Conservation (phyloP, 2,113 vertebrate genomes). For the Anguilla rostrata region DNA sequence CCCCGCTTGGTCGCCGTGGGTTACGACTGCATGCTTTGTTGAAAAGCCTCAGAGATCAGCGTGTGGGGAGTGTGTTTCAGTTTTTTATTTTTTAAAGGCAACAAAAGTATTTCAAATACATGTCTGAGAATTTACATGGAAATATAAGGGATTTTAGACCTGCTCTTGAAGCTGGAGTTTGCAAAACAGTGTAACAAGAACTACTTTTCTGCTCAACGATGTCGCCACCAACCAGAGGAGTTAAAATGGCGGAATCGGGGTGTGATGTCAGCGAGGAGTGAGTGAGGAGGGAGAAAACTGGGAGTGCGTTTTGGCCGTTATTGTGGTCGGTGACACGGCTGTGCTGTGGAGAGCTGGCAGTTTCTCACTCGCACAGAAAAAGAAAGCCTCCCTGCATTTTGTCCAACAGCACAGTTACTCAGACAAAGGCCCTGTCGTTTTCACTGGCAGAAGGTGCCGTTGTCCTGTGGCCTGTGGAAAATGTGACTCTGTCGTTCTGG, state of each 20-base stretch:
- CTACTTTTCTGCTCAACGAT: not conserved
- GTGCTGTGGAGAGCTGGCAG: slow-evolving; percentile 25
- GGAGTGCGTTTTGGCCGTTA: not conserved
- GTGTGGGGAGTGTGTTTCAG: too few species aligned
- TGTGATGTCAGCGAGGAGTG: not conserved
- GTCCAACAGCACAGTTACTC: slow-evolving; percentile 42
- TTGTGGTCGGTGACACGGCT: not conserved
- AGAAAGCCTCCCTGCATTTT: slow-evolving; percentile 26
- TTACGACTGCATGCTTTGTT: too few species aligned
- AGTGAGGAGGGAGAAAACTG: not conserved
- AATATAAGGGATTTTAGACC: too few species aligned
- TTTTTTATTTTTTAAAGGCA: too few species aligned
- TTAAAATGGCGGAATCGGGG: not conserved
- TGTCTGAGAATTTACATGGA: too few species aligned
- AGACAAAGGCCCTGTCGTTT: slow-evolving; percentile 47
- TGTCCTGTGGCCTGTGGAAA: slow-evolving; percentile 48
- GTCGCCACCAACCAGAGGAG: not conserved
- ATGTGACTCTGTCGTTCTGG: slow-evolving; percentile 44
- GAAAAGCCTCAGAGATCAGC: too few species aligned
- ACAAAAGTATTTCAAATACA: too few species aligned
- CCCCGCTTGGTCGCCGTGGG: too few species aligned
- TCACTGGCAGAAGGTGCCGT: slow-evolving; percentile 35
- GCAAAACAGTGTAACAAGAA: too few species aligned
- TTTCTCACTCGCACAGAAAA: slow-evolving; percentile 45
- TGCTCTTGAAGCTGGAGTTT: too few species aligned